Conservation (phyloP, 2,797 vertebrate genomes). For the Thunnus albacares region DNA sequence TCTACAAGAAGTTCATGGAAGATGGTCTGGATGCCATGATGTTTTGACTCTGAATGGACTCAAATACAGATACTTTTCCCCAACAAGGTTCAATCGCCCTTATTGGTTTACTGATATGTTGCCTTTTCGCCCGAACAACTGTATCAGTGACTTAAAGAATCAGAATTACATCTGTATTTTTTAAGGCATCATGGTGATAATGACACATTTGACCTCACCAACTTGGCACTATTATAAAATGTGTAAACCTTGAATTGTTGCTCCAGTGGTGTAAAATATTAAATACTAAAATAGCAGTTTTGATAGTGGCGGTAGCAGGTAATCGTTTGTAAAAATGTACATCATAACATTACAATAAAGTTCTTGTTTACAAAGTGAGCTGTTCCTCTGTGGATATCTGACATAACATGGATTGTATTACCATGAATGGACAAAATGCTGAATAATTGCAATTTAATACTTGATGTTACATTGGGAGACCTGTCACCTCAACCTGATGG, state of each 20-base stretch:
- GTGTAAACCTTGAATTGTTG: neutral
- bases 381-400: neutral
- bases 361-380: conserved; percentile 19
- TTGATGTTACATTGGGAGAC: neutral
- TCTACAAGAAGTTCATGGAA: conserved; percentile 99
- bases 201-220: too few species aligned
- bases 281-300: neutral
- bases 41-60: conserved; percentile 86
- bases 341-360: conserved; percentile 42
- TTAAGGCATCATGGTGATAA: too few species aligned
- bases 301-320: neutral
- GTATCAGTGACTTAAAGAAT: neutral
- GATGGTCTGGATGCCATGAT: conserved; percentile 96
- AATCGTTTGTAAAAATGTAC: conserved; percentile 18
- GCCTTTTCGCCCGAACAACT: neutral
- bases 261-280: neutral
- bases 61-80: neutral
- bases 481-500: too few species aligned
- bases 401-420: neutral
- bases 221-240: neutral
- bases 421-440: neutral
- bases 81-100: neutral
- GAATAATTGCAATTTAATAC: neutral
- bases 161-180: too few species aligned
- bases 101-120: neutral